Evolutionary conservation across 2,797 vertebrate genomes (phyloP), one percentile per base, ranked within the genome.

Genomic region (Melopsittacus undulatus): DNA sequence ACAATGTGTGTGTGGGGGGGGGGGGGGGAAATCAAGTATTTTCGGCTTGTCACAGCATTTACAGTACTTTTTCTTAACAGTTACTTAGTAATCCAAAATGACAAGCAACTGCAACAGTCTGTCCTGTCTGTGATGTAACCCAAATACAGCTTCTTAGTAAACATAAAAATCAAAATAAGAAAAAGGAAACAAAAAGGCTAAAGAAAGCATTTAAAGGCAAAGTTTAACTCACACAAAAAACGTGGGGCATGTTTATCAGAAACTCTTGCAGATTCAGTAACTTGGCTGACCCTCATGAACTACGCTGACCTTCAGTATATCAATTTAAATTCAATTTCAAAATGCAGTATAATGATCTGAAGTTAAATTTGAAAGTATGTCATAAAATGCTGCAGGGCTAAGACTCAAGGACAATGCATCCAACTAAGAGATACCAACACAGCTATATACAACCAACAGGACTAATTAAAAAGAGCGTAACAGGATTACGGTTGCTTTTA

Each of bases 311-410:
- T 87, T 52, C 19, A 54, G 27, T 34, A 54, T 24, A 85, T 11
- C 24, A 66, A 62, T 9, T 75, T 38, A 18, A 79, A 29, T 36
- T 93, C 38, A 34, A 72, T 78, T 93, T 87, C 79, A 92, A 72
- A 26, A 49, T 10, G 38, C 11, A 70, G 22, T 4, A 40, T 30
- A 38, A 79, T 56, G 34, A 67, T n/a, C 23, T 62, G 26, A 70
- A 69, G 68, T 57, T 70, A 62, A 68, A 85, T 64, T 13, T 46
- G 64, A 72, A 59, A 85, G 48, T 4, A 34, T 30, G 24, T 13
- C 14, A 34, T 20, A 63, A 68, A 80, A 61, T 7, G 9, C n/a
- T 61, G 30, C 45, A 64, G 38, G 27, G 22, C 36, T 57, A 66
- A 68, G 22, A 75, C 48, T 63, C 43, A 15, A 74, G 23, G 10